phyloP scores from a whole-genome alignment of 2,888 invertebrate genomes.

The Coenonympha arcania region DNA sequence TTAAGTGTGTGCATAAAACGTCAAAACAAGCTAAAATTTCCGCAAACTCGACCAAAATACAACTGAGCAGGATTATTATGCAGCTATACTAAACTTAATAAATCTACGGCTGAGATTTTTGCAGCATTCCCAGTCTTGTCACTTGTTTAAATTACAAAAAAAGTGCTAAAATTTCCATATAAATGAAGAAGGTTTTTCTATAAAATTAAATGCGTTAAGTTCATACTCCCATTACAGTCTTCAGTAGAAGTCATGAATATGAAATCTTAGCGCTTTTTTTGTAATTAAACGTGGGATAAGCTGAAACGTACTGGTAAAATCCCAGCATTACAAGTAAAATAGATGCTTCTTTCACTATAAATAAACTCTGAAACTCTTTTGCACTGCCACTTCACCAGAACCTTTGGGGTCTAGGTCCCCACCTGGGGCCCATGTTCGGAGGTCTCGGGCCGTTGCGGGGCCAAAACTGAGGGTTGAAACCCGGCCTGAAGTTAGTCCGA shows the following conservation, averaged over 20 bases:
- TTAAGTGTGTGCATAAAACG: conserved; percentile 24
- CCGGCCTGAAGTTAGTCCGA: conserved; percentile 48
- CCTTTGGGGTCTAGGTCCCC: conserved; percentile 61
- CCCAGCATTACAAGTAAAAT: conserved; percentile 11
- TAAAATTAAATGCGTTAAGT: too few species aligned
- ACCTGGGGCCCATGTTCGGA: conserved; percentile 39
- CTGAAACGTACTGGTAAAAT: too few species aligned
- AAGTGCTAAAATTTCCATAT: too few species aligned
- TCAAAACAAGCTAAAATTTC: conserved; percentile 29
- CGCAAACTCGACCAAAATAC: conserved; percentile 15
- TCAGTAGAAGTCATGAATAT: too few species aligned
- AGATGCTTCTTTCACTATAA: conserved; percentile 15
- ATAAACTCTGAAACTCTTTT: conserved; percentile 19
- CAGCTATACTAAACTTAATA: conserved; percentile 12
- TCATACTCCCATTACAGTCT: too few species aligned
- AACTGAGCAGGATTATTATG: conserved; percentile 11
- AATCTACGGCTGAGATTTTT: too few species aligned
- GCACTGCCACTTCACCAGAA: conserved; percentile 57
- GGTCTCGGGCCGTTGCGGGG: conserved; percentile 55
- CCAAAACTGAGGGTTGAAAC: conserved; percentile 42
- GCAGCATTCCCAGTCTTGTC: too few species aligned
- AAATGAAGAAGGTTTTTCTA: too few species aligned
- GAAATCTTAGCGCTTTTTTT: too few species aligned
- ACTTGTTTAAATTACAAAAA: too few species aligned
- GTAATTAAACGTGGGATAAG: too few species aligned